Evolutionary conservation across 1,140 invertebrate genomes (phyloP).

Genomic region (Zaprionus nigranus): DNA sequence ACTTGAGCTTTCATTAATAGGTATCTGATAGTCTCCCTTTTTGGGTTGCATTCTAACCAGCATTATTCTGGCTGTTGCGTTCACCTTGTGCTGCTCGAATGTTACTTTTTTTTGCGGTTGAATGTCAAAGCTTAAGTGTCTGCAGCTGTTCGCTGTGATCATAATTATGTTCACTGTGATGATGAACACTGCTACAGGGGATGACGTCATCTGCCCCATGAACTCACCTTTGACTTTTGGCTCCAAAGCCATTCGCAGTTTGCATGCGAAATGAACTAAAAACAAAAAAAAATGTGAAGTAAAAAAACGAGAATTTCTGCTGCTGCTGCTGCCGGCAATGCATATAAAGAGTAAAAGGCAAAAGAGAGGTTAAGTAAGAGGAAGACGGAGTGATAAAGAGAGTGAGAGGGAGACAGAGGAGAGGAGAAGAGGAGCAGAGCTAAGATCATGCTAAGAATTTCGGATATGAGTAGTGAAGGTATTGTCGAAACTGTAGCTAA

Average conservation of each 20-base stretch:
- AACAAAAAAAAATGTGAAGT: constrained; percentile 11
- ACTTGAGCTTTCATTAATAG: not conserved
- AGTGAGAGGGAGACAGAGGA: not conserved
- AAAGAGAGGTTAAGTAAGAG: not conserved
- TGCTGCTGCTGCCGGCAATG: not conserved
- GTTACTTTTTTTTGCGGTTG: constrained; percentile 33
- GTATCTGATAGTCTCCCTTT: constrained; percentile 14
- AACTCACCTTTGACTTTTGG: constrained; percentile 66
- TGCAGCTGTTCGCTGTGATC: constrained; percentile 30
- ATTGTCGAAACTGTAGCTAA: not conserved
- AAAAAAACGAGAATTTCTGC: constrained; percentile 40
- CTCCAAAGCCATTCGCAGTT: constrained; percentile 45
- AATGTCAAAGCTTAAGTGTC: constrained; percentile 42
- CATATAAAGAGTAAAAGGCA: constrained; percentile 27
- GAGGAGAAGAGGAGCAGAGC: not conserved
- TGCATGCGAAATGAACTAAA: constrained; percentile 45
- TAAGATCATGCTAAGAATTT: constrained; percentile 4
- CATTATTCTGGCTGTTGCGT: not conserved
- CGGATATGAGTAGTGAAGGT: not conserved
- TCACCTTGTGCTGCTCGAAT: constrained; percentile 27
- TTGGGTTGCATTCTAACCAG: not conserved
- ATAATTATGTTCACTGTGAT: constrained; percentile 25
- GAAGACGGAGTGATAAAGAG: not conserved
- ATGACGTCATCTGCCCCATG: constrained; percentile 68
- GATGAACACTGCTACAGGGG: not conserved